Evolutionary conservation across 2,888 invertebrate species (phyloP).

Genomic region (Aporophyla nigra): DNA sequence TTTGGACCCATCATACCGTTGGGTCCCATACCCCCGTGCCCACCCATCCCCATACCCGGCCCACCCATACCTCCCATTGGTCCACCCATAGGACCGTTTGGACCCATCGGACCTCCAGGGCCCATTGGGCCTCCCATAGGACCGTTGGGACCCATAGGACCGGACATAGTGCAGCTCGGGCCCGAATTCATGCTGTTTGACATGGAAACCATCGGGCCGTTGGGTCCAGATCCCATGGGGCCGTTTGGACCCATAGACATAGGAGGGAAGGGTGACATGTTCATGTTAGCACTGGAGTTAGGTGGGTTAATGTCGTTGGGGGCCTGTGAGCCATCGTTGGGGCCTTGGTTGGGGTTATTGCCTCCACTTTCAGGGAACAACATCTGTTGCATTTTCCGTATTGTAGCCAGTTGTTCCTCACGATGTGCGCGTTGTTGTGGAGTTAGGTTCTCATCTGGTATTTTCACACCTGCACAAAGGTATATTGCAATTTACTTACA

Average conservation of each 20-base stretch:
- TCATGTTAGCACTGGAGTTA: slow-evolving; percentile 84
- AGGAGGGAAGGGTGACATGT: slow-evolving; percentile 84
- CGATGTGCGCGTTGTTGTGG: slow-evolving; percentile 98
- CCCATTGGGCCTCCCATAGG: slow-evolving; percentile 81
- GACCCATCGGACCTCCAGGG: slow-evolving; percentile 84
- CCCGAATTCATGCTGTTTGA: slow-evolving; percentile 86
- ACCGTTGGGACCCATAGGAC: slow-evolving; percentile 83
- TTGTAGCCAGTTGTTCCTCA: slow-evolving; percentile 97
- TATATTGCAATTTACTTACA: slow-evolving; percentile 10
- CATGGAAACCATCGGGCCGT: slow-evolving; percentile 88
- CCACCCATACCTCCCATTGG: slow-evolving; percentile 84
- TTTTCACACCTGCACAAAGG: slow-evolving; percentile 93
- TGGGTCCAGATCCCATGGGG: slow-evolving; percentile 86
- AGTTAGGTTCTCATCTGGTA: slow-evolving; percentile 98
- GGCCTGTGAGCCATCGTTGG: slow-evolving; percentile 80
- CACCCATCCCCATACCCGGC: slow-evolving; percentile 81
- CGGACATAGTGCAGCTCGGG: slow-evolving; percentile 87
- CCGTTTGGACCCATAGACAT: slow-evolving; percentile 87
- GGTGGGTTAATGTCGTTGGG: slow-evolving; percentile 85
- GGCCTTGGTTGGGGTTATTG: slow-evolving; percentile 79
- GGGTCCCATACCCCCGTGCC: slow-evolving; percentile 84
- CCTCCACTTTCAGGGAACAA: slow-evolving; percentile 95
- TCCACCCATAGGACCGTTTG: slow-evolving; percentile 77
- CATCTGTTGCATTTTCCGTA: slow-evolving; percentile 98
- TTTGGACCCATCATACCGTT: slow-evolving; percentile 89